Evolutionary conservation across 2,113 vertebrate species (phyloP).

Genomic region (Todiramphus saurophagus): DNA sequence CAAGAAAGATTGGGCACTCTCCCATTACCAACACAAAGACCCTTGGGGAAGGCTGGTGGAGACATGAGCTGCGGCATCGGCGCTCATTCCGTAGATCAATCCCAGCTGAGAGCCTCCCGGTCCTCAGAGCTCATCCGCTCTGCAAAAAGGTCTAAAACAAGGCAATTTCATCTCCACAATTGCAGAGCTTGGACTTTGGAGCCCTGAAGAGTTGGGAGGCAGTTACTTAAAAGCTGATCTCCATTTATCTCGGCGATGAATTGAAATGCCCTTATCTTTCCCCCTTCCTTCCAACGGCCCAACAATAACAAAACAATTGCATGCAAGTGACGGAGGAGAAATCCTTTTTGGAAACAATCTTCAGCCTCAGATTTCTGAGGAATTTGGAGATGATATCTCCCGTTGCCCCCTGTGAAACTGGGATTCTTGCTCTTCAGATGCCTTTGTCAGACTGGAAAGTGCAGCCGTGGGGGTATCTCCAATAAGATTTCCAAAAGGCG

Average conservation of each 20-base stretch:
- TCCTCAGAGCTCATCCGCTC: neutral
- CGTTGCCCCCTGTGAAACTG: neutral
- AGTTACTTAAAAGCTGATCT: neutral
- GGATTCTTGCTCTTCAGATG: neutral
- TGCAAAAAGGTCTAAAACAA: neutral
- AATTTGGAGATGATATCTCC: neutral
- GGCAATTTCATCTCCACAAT: neutral
- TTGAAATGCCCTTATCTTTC: constrained; percentile 15
- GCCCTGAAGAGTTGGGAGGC: neutral
- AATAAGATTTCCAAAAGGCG: neutral
- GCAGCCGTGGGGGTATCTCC: neutral
- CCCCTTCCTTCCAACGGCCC: constrained; percentile 13
- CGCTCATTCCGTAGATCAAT: neutral
- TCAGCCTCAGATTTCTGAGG: constrained; percentile 24
- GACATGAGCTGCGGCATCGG: rapidly evolving
- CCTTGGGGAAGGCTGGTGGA: neutral
- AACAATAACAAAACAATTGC: constrained; percentile 36
- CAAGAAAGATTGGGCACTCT: neutral
- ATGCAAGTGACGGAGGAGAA: neutral
- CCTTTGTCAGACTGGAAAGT: neutral
- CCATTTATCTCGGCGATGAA: constrained; percentile 6
- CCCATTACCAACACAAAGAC: neutral
- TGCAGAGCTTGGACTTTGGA: neutral
- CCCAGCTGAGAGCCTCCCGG: neutral
- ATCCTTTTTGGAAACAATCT: constrained; percentile 43